Evolutionary conservation across 2,888 invertebrate genomes (phyloP).

Genomic region (Physocephala rufipes): DNA sequence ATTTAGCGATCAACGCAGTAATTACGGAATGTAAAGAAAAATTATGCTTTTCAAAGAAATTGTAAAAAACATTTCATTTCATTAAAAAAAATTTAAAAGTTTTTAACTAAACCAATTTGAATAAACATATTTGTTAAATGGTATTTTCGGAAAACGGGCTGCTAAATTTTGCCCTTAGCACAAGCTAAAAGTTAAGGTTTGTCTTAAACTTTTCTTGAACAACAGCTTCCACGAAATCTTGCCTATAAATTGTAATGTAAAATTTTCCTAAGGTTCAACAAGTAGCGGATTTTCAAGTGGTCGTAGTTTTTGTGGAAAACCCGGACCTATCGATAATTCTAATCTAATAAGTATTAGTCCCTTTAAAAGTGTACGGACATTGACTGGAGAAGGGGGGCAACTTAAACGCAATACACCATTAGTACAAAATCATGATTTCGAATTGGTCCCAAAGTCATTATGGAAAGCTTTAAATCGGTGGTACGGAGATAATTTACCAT

Average conservation of each 20-base stretch:
- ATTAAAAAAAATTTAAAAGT: too few species aligned
- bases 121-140: too few species aligned
- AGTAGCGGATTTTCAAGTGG: conserved; percentile 75
- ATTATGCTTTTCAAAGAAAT: too few species aligned
- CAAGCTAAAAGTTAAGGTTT: too few species aligned
- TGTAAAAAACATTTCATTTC: too few species aligned
- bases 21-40: too few species aligned
- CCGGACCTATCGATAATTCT: conserved; percentile 82
- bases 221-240: neutral
- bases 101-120: too few species aligned
- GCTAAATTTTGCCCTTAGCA: too few species aligned
- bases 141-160: too few species aligned
- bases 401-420: conserved; percentile 78
- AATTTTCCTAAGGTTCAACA: conserved; percentile 62
- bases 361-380: conserved; percentile 75
- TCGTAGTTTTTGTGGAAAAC: conserved; percentile 67
- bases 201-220: too few species aligned
- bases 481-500: conserved; percentile 82
- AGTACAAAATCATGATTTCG: conserved; percentile 84
- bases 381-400: conserved; percentile 90
- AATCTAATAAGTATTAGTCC: conserved; percentile 73
- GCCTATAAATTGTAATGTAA: neutral
- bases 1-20: too few species aligned
- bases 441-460: conserved; percentile 83
- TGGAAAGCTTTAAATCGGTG: conserved; percentile 88